Base-by-base conservation (phyloP, 1,140 invertebrate species). In the Acromyrmex charruanus region DNA sequence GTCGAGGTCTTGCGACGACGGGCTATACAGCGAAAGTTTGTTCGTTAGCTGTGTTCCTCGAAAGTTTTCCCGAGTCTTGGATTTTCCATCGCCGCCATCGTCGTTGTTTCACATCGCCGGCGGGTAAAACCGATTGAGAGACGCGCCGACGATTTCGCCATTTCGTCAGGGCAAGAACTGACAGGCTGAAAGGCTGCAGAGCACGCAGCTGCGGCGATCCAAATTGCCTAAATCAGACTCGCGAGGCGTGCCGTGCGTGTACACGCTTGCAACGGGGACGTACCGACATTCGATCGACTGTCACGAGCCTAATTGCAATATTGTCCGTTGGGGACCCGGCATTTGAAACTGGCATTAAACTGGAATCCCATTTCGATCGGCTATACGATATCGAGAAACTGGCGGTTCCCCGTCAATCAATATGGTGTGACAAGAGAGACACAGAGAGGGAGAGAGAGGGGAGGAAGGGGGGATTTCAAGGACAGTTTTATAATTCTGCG, bases 281-380 rank as follows among this genome's bases (percentile, higher is more conserved):
- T 18, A 59, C 49, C 39, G 68, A 66, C 82, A 77, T 90, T 74
- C 89, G 85, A 91, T 89, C 90, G 87, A 89, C 87, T 88, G 87
- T 86, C 81, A 88, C 81, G 44, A 61, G 85, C 55, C 91, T 91
- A 92, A 92, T 92, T 92, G 90, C 91, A 91, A 92, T 92, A 92
- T 92, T 89, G 77, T 90, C 82, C 65, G 77, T 84, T 79, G 53
- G 28, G 65, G n/a, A 68, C 49, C 63, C 80, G 86, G 80, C 71
- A 90, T 90, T 86, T 86, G 88, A 87, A 79, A 69, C 71, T 82
- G 77, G 80, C 85, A 90, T 90, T 90, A 90, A 89, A 90, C 68
- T 77, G 89, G 89, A 89, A 89, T 90, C 80, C 89, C 75, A 72
- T 90, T 90, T 87, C 88, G 88, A 89, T 89, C 88, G 63, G 69